phyloP scores from a whole-genome alignment of 2,113 vertebrate genomes.

The Melanostigma gelatinosum region DNA sequence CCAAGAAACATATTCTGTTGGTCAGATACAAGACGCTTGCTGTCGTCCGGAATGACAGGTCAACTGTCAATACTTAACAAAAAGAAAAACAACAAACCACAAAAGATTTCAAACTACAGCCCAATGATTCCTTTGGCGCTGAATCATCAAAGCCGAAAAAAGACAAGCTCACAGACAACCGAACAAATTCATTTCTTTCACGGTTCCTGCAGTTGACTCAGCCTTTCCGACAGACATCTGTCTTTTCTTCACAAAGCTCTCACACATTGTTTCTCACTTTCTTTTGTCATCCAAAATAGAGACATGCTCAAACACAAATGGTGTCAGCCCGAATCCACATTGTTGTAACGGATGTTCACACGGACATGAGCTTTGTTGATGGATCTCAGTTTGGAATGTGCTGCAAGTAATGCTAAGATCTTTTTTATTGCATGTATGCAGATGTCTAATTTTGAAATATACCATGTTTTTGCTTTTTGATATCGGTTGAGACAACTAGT shows the following conservation, averaged over 20 bases:
- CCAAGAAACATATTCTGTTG: background rate
- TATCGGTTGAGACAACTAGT: background rate
- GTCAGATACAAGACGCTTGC: background rate
- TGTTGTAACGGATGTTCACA: conserved; percentile 23
- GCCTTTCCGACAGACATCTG: conserved; percentile 32
- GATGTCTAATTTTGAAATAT: conserved; percentile 1
- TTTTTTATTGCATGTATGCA: background rate
- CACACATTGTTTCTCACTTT: conserved; percentile 53
- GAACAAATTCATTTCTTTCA: conserved; percentile 10
- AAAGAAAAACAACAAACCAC: background rate
- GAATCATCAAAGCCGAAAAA: background rate
- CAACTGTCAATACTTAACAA: background rate
- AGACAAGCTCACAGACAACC: background rate
- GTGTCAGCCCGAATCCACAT: conserved; percentile 23
- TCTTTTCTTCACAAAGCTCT: conserved; percentile 41
- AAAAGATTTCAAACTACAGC: conserved; percentile 1
- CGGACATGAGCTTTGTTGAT: conserved; percentile 14
- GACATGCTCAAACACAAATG: conserved; percentile 23
- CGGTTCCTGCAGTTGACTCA: conserved; percentile 11
- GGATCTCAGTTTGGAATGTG: background rate
- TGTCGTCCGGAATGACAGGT: background rate
- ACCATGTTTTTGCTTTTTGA: background rate
- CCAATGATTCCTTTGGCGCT: background rate
- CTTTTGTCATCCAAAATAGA: conserved; percentile 37
- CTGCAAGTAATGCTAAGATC: background rate